Percentiles rank a stretch among this genome's conserved stretches.
phyloP scores from a whole-genome alignment of 2,888 invertebrate species.

The Apotomis turbidana region DNA sequence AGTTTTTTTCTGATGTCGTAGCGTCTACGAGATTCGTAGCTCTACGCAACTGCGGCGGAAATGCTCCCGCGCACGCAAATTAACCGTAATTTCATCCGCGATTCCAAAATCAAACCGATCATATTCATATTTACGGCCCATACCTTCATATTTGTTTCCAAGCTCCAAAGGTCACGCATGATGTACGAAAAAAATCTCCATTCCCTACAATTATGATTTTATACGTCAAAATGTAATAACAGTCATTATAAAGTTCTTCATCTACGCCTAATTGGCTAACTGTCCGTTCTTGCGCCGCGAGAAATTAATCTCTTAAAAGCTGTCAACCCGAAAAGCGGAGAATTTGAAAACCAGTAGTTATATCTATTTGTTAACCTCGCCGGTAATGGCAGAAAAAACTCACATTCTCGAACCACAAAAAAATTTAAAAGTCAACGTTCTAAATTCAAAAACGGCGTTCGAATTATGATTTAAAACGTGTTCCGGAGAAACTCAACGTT shows the following conservation, averaged over 20 bases:
- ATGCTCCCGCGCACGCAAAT: conserved; percentile 46
- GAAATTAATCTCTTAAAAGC: conserved; percentile 53
- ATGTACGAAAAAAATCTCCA: conserved; percentile 49
- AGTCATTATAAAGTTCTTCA: conserved; percentile 54
- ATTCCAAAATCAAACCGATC: conserved; percentile 28
- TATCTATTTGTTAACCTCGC: conserved; percentile 48
- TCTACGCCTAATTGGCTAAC: conserved; percentile 57
- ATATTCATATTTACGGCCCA: conserved; percentile 25
- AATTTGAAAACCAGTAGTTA: conserved; percentile 58
- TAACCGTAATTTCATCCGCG: conserved; percentile 35
- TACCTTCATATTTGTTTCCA: conserved; percentile 11
- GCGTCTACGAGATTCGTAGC: conserved; percentile 76
- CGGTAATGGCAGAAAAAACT: conserved; percentile 44
- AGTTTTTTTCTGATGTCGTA: conserved; percentile 47
- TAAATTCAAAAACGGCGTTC: conserved; percentile 80
- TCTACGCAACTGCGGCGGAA: conserved; percentile 58
- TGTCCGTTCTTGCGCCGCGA: conserved; percentile 51
- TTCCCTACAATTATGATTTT: conserved; percentile 46
- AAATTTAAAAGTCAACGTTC: conserved; percentile 77
- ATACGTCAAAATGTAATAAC: conserved; percentile 52
- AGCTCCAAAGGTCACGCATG: conserved; percentile 40
- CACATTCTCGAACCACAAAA: conserved; percentile 50
- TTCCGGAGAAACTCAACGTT: conserved; percentile 83
- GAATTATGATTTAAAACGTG: conserved; percentile 84
- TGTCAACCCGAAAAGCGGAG: conserved; percentile 49